Evolutionary conservation across 2,113 vertebrate genomes (phyloP).

Genomic region (Poeciliopsis occidentalis): DNA sequence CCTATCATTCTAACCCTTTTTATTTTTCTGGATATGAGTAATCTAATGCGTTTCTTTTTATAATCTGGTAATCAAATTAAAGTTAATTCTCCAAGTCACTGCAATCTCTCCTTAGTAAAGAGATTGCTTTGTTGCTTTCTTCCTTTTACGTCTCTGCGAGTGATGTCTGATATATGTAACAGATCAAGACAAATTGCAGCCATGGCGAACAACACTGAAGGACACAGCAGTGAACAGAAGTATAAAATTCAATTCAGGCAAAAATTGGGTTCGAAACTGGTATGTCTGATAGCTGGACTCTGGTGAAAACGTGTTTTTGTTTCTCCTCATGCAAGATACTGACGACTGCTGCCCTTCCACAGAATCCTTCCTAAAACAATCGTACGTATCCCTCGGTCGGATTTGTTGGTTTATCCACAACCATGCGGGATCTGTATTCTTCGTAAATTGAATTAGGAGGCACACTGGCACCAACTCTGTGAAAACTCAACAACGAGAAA

Average conservation of each 20-base stretch:
- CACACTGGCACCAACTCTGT: background rate
- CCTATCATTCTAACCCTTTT: too few relatives aligned
- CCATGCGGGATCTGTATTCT: background rate
- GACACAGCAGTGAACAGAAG: background rate
- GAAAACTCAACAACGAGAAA: slow-evolving; percentile 21
- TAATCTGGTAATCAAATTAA: too few relatives aligned
- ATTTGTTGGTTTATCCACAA: background rate
- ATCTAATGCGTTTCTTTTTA: too few relatives aligned
- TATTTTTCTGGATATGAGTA: too few relatives aligned
- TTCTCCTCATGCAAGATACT: background rate
- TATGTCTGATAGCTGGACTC: background rate
- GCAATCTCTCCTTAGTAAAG: too few relatives aligned
- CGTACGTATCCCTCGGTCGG: background rate
- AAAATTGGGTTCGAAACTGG: background rate
- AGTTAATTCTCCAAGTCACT: too few relatives aligned
- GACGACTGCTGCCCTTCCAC: background rate
- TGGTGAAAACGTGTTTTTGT: background rate
- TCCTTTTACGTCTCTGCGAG: too few relatives aligned
- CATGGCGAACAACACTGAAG: background rate
- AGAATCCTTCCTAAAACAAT: background rate
- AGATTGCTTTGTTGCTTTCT: too few relatives aligned
- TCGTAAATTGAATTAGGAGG: background rate
- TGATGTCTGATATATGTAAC: too few relatives aligned
- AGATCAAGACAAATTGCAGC: too few relatives aligned
- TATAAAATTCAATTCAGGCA: background rate